Percentiles rank a stretch among this genome's conserved stretches.
Evolutionary conservation across 2,113 vertebrate species (phyloP).

Genomic region (Hippocampus abdominalis): DNA sequence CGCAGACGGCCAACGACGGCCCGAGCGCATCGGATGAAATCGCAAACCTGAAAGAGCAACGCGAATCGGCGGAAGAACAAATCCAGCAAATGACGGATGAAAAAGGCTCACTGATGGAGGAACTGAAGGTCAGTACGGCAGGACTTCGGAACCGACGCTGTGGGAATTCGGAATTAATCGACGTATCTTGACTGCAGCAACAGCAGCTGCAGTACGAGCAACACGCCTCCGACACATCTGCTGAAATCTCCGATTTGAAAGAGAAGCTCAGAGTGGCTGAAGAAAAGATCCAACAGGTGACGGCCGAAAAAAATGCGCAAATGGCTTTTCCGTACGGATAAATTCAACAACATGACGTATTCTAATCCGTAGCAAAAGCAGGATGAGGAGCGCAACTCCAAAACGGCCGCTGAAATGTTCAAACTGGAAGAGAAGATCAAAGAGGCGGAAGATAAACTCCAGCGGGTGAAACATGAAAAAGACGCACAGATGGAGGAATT

Average conservation of each 20-base stretch:
- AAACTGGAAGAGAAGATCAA: not conserved
- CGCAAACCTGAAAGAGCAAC: not conserved
- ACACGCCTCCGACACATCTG: slow-evolving; percentile 13
- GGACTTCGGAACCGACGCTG: not conserved
- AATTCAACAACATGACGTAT: not conserved
- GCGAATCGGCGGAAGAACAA: slow-evolving; percentile 52
- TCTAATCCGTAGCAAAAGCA: not conserved
- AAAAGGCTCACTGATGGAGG: slow-evolving; percentile 80
- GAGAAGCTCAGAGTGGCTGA: slow-evolving; percentile 73
- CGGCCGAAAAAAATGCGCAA: not conserved
- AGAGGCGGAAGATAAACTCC: not conserved
- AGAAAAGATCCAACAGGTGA: not conserved
- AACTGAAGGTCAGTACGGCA: slow-evolving; percentile 67
- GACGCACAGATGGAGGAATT: not conserved
- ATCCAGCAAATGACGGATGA: slow-evolving; percentile 77
- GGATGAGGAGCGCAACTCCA: not conserved
- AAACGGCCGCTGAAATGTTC: not conserved
- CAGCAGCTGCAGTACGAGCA: slow-evolving; percentile 54
- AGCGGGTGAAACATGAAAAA: slow-evolving; percentile 1
- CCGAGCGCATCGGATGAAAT: not conserved
- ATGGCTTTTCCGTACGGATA: not conserved
- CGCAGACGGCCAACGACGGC: not conserved
- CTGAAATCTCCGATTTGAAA: slow-evolving; percentile 65
- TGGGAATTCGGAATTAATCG: too few species aligned
- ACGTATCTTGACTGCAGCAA: slow-evolving; percentile 16